Conservation (phyloP, 2,797 vertebrate species). For the Characodon lateralis region DNA sequence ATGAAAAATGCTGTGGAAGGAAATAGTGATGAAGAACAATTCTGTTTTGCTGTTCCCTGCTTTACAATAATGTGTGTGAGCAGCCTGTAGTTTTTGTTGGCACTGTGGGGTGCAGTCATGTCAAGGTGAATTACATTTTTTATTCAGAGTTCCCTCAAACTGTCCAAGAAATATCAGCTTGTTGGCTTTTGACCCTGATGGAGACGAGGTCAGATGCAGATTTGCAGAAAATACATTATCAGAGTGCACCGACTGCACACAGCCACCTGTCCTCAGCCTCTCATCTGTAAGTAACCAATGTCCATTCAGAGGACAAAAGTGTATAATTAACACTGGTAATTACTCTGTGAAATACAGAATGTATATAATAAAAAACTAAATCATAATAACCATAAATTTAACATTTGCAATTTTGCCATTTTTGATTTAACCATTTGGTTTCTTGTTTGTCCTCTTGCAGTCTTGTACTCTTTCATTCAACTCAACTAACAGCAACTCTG, state of each 20-base stretch:
- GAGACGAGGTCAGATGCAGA: slow-evolving; percentile 47
- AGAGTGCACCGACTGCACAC: slow-evolving; percentile 27
- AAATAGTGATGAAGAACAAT: too few relatives aligned
- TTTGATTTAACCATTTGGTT: neutral
- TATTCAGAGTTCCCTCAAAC: slow-evolving; percentile 49
- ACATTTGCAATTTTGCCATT: neutral
- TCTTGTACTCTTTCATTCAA: slow-evolving; percentile 37
- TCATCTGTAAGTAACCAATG: slow-evolving; percentile 27
- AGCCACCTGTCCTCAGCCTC: slow-evolving; percentile 13
- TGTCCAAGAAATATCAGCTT: slow-evolving; percentile 39
- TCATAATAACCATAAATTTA: too few relatives aligned
- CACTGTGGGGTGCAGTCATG: too few relatives aligned
- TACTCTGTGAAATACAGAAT: too few relatives aligned
- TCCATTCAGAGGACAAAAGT: too few relatives aligned
- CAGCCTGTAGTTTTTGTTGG: too few relatives aligned
- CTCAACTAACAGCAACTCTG: neutral
- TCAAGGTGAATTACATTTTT: too few relatives aligned
- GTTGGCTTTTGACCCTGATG: slow-evolving; percentile 51
- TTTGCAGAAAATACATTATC: rapidly evolving
- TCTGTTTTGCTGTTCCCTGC: too few relatives aligned
- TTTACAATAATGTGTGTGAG: too few relatives aligned
- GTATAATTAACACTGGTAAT: too few relatives aligned
- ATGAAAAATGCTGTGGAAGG: too few relatives aligned
- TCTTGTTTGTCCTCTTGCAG: slow-evolving; percentile 20
- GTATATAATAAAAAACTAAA: too few relatives aligned